These are phyloP conservation scores for Sebastes wilsoni DNA, from an alignment of 2,797 vertebrate genomes.

Conservation along the genomic window DNA sequence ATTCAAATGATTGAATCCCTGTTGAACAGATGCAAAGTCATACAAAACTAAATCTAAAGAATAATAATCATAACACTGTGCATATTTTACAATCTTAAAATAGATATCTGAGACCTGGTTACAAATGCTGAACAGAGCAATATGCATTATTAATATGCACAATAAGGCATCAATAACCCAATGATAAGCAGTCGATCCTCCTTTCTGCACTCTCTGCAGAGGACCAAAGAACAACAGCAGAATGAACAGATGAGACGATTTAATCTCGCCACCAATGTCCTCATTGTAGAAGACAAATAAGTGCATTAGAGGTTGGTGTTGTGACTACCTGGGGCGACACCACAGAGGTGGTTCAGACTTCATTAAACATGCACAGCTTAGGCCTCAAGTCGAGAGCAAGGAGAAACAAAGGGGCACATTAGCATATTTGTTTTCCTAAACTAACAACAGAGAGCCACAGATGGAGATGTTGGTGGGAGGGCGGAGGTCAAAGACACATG, in stretches of 20 bases:
- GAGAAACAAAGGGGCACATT: neutral
- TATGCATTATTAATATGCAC: neutral
- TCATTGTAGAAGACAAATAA: neutral
- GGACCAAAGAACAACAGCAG: neutral
- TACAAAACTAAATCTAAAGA: neutral
- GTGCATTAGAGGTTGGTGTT: neutral
- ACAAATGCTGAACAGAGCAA: neutral
- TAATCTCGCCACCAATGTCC: neutral
- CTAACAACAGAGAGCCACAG: neutral
- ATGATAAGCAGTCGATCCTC: neutral
- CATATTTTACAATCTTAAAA: neutral
- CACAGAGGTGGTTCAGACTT: neutral
- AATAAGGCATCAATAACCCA: neutral
- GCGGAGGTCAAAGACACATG: neutral
- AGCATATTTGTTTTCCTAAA: neutral
- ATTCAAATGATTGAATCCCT: neutral
- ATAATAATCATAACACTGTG: neutral
- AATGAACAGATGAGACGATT: neutral
- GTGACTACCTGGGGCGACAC: neutral
- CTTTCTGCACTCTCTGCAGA: neutral
- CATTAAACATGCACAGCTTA: conserved; percentile 9
- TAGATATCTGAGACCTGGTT: neutral
- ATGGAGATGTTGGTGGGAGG: neutral
- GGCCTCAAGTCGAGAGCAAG: neutral
- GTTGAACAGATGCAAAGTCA: neutral